Conservation (phyloP, 2,113 vertebrate genomes). For the Petrocephalus microphthalmus region DNA sequence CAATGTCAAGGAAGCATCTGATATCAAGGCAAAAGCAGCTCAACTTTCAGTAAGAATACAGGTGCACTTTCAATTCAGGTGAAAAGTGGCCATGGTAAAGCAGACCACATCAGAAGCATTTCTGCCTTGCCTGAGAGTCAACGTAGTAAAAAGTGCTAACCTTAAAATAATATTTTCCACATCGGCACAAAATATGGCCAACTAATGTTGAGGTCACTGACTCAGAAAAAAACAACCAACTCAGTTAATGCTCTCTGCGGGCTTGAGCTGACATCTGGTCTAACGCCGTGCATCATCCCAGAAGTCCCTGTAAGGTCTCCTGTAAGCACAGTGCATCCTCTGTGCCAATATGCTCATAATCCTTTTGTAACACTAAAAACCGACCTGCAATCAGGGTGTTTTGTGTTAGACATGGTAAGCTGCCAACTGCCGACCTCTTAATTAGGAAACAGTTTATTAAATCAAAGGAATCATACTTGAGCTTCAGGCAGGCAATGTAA, state of each 20-base stretch:
- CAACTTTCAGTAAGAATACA: too few species aligned
- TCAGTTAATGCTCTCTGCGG: neutral
- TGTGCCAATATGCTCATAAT: neutral
- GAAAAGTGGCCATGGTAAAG: neutral
- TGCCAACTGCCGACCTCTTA: neutral
- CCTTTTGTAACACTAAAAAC: neutral
- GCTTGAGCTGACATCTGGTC: neutral
- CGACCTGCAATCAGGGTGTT: neutral
- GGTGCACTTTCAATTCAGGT: neutral
- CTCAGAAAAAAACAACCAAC: neutral
- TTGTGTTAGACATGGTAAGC: neutral
- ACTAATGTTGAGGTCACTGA: neutral
- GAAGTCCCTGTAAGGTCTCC: neutral
- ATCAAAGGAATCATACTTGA: neutral
- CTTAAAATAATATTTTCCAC: neutral
- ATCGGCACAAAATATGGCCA: neutral
- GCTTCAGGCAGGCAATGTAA: neutral
- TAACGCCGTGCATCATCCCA: neutral
- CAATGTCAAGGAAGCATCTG: neutral
- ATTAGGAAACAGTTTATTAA: neutral
- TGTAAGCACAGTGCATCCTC: neutral
- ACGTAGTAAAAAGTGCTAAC: neutral
- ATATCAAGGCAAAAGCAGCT: neutral
- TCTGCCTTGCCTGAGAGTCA: neutral
- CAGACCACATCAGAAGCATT: neutral